Evolutionary conservation across 2,113 vertebrate species (phyloP).

Genomic region (Bubo scandiacus): DNA sequence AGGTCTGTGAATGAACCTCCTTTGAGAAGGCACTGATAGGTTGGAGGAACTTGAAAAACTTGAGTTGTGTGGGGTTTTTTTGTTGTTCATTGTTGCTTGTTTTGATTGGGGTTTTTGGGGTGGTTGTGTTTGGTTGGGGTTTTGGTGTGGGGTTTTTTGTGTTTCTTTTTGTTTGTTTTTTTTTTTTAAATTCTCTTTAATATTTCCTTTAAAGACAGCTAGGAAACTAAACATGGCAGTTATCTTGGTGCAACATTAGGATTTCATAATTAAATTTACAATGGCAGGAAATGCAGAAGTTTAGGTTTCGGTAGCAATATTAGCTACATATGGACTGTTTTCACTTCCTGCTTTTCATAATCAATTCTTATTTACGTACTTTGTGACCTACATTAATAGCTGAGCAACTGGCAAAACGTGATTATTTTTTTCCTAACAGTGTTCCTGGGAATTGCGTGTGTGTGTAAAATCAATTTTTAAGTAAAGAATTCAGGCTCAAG

Average conservation of each 20-base stretch:
- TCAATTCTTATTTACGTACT: slow-evolving; percentile 6
- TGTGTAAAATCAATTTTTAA: background rate
- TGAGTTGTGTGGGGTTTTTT: background rate
- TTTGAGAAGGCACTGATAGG: background rate
- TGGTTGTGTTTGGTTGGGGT: background rate
- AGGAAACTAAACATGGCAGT: slow-evolving; percentile 18
- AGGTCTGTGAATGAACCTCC: background rate
- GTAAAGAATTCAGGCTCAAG: rapidly evolving
- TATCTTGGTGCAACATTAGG: background rate
- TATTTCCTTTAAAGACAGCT: slow-evolving; percentile 33
- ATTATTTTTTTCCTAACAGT: background rate
- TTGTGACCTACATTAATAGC: background rate
- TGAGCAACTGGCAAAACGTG: background rate
- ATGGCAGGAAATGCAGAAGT: slow-evolving; percentile 54
- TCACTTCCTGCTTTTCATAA: slow-evolving; percentile 49
- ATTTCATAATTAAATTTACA: slow-evolving; percentile 34
- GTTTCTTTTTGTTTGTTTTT: background rate
- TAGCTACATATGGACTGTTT: slow-evolving; percentile 36
- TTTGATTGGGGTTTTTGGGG: background rate
- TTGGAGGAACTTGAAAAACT: background rate
- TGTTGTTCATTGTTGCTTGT: background rate
- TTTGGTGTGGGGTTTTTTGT: background rate
- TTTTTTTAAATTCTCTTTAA: background rate
- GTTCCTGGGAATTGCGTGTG: background rate
- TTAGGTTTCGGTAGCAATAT: slow-evolving; percentile 45